Conservation (phyloP, 2,797 vertebrate genomes). For the Rhinogobio ventralis region DNA sequence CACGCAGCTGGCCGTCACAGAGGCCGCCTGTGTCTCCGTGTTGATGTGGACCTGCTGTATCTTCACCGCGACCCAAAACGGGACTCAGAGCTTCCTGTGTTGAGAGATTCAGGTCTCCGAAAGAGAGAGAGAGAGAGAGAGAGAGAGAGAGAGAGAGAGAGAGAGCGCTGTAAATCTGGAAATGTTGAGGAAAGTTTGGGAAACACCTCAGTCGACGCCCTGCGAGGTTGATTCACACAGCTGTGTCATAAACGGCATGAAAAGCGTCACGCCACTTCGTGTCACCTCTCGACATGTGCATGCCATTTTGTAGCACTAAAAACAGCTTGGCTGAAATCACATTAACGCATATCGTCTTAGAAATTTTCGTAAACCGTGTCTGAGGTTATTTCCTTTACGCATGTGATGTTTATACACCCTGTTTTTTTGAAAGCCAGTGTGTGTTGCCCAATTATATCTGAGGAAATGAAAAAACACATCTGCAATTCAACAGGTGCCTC, state of each 20-base stretch:
- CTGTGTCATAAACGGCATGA: slow-evolving; percentile 50
- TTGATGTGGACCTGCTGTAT: slow-evolving; percentile 56
- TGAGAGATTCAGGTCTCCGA: slow-evolving; percentile 42
- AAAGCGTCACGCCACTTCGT: slow-evolving; percentile 48
- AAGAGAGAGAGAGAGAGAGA: slow-evolving; percentile 7
- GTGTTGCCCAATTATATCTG: slow-evolving; percentile 53
- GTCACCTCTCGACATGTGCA: slow-evolving; percentile 40
- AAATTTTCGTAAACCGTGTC: slow-evolving; percentile 34
- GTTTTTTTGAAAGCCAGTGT: slow-evolving; percentile 49
- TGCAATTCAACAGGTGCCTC: slow-evolving; percentile 61
- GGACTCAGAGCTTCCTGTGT: slow-evolving; percentile 63
- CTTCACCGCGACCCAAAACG: slow-evolving; percentile 51
- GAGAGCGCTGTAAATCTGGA: slow-evolving; percentile 49
- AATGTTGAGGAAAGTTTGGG: slow-evolving; percentile 58
- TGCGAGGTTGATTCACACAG: slow-evolving; percentile 54
- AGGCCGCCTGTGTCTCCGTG: slow-evolving; percentile 51
- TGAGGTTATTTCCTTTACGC: slow-evolving; percentile 42
- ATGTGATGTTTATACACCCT: slow-evolving; percentile 44
- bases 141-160: neutral
- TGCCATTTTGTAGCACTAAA: slow-evolving; percentile 26
- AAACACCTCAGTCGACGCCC: slow-evolving; percentile 59
- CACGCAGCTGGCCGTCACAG: slow-evolving; percentile 68
- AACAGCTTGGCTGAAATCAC: slow-evolving; percentile 26
- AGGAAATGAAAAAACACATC: slow-evolving; percentile 51
- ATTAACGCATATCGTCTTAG: slow-evolving; percentile 13